Evolutionary conservation across 2,888 invertebrate genomes (phyloP).

Genomic region (Apodemia duryi): DNA sequence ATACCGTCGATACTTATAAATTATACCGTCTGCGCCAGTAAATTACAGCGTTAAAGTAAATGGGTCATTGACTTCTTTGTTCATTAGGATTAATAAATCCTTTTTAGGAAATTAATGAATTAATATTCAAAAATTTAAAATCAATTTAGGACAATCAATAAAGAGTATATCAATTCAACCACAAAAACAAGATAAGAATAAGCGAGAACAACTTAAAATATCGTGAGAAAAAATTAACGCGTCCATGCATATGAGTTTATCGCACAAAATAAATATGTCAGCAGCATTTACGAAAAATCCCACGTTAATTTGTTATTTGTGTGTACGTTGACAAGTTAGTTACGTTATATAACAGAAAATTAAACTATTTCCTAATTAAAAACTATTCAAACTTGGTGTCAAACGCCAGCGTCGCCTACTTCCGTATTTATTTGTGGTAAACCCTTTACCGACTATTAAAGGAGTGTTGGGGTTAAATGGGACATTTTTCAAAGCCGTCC

Average conservation of each 20-base stretch:
- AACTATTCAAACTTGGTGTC: constrained; percentile 67
- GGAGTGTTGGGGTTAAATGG: constrained; percentile 74
- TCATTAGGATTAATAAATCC: background rate
- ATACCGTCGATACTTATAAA: no score
- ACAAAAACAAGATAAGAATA: constrained; percentile 13
- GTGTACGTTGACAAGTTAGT: constrained; percentile 48
- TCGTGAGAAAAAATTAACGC: constrained; percentile 24
- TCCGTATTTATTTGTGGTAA: constrained; percentile 77
- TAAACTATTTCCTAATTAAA: constrained; percentile 77
- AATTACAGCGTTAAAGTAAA: background rate
- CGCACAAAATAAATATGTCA: constrained; percentile 18
- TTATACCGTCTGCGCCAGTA: no score
- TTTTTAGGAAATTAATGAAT: background rate
- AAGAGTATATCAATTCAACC: constrained; percentile 14
- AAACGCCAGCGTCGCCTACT: constrained; percentile 53
- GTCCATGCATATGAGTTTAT: constrained; percentile 19
- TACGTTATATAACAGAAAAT: constrained; percentile 58
- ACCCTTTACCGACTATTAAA: constrained; percentile 74
- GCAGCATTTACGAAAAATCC: constrained; percentile 44
- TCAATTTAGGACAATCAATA: background rate
- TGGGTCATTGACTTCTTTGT: background rate
- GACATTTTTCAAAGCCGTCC: constrained; percentile 72
- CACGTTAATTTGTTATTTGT: constrained; percentile 62
- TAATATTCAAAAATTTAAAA: background rate
- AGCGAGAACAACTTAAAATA: constrained; percentile 18